Evolutionary conservation across 2,797 vertebrate genomes (phyloP), one percentile per base, ranked within the genome.

Genomic region (Lithobates pipiens): DNA sequence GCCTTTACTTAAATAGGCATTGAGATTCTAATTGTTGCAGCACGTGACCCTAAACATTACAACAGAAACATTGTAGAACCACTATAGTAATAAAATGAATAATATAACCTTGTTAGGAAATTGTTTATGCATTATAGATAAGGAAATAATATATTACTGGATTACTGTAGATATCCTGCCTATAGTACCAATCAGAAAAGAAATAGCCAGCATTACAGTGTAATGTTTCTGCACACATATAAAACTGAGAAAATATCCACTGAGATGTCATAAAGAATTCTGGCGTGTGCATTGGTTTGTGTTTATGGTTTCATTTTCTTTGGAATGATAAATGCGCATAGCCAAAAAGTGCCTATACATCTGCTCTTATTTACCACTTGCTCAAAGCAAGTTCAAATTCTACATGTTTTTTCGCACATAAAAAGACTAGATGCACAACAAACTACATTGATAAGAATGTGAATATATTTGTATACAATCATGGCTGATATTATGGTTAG

Each of bases 181-280:
- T 23, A 61, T 61, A 61, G 21, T 61, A 7, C 18, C 21, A 61
- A 61, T 61, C 54, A 23, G 21, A 61, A 61, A 61, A 61, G 54
- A n/a, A 61, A 61, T 8, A n/a, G 54, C 54, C 18, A 61, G 54
- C 21, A 61, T 61, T 61, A 61, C 54, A 61, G 21, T 61, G 21
- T 61, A 61, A 61, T 61, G 7, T 61, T 61, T 23, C 54, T 61
- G 54, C 21, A 11, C 54, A 61, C 16, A 57, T 6, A 67, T n/a
- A n/a, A 67, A 67, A 13, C 10, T 13, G 65, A 29, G 65, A 25
- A 67, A 67, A 67, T 67, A 67, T 67, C 10, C 16, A 29, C 65
- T 27, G 65, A 27, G 72, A 74, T 11, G 29, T 34, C 70, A 69
- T 69, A 69, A 69, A 27, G 54, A 61, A 61, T 61, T 61, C 54